A percentile compares a stretch with the other conserved stretches of the same genome.
These are phyloP conservation scores for Montipora sp. DNA, from an alignment of 64 coral and sea anemone species.

Conservation along the genomic window DNA sequence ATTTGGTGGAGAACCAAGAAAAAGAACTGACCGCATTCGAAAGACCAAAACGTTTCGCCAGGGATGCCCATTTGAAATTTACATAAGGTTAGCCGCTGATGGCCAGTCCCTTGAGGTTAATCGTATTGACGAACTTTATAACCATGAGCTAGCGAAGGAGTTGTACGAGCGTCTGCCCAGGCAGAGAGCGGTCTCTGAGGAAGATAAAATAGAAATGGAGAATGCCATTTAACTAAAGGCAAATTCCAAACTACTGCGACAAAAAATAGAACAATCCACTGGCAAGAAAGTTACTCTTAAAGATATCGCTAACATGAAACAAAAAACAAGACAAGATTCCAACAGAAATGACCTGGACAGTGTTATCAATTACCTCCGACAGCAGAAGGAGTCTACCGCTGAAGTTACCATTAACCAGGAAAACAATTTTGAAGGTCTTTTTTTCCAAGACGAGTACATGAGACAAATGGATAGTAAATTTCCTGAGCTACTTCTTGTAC, in stretches of 20 bases:
- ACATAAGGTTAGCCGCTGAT: slow-evolving; percentile 45
- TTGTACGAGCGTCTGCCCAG: slow-evolving; percentile 61
- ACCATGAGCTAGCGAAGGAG: slow-evolving; percentile 31
- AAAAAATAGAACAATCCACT: slow-evolving; percentile 38
- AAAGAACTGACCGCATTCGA: slow-evolving; percentile 16
- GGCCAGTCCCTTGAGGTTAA: slow-evolving; percentile 52
- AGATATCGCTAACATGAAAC: slow-evolving; percentile 70
- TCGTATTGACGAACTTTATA: slow-evolving; percentile 38
- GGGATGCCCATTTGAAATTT: slow-evolving; percentile 70
- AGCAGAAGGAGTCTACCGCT: neutral
- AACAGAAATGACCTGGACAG: slow-evolving; percentile 47
- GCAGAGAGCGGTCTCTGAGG: slow-evolving; percentile 35
- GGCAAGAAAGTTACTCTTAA: slow-evolving; percentile 58
- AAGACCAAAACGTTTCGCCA: slow-evolving; percentile 70
- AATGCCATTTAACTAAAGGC: slow-evolving; percentile 45
- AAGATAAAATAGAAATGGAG: slow-evolving; percentile 30
- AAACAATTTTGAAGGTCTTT: too few relatives aligned
- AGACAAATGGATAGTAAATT: too few relatives aligned
- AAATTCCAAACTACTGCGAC: slow-evolving; percentile 46
- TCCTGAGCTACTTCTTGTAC: slow-evolving; percentile 73
- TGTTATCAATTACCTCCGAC: slow-evolving; percentile 37
- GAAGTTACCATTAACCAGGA: slow-evolving; percentile 63
- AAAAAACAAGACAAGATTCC: slow-evolving; percentile 29
- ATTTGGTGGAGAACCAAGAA: slow-evolving; percentile 48
- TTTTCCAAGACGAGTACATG: too few relatives aligned